phyloP scores from a whole-genome alignment of 1,140 invertebrate genomes.

The Bombus balteatus region DNA sequence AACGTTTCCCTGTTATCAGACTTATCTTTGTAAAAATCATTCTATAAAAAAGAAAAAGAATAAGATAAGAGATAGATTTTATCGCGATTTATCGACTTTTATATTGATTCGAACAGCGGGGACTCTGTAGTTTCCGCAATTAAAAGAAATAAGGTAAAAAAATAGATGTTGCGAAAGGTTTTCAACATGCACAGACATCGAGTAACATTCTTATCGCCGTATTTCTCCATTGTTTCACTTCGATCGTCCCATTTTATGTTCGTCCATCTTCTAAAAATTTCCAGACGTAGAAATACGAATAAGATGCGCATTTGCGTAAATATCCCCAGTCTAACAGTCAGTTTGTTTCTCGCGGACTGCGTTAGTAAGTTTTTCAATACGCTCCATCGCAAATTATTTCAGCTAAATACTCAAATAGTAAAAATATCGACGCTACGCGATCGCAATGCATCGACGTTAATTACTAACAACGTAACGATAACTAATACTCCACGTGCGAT shows the following conservation, averaged over 20 bases:
- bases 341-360: background rate
- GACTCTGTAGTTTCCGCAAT: background rate
- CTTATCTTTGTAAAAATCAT: background rate
- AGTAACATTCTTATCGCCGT: background rate
- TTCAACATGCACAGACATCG: background rate
- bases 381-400: background rate
- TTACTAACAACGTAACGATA: slow-evolving; percentile 7
- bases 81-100: background rate
- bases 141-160: background rate
- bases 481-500: slow-evolving; percentile 2
- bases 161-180: background rate
- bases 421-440: background rate
- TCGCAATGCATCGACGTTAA: slow-evolving; percentile 10
- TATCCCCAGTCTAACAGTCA: too few species aligned
- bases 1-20: background rate
- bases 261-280: background rate
- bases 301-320: too few species aligned
- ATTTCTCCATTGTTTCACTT: background rate
- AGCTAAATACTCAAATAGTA: slow-evolving; percentile 7
- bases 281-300: too few species aligned
- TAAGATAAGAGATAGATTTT: background rate
- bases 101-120: background rate
- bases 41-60: background rate
- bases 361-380: too few species aligned
- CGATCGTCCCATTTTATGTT: background rate